A percentile compares a stretch with the other conserved stretches of the same genome.
Conservation (phyloP, 2,113 vertebrate genomes). For the Perca fluviatilis region DNA sequence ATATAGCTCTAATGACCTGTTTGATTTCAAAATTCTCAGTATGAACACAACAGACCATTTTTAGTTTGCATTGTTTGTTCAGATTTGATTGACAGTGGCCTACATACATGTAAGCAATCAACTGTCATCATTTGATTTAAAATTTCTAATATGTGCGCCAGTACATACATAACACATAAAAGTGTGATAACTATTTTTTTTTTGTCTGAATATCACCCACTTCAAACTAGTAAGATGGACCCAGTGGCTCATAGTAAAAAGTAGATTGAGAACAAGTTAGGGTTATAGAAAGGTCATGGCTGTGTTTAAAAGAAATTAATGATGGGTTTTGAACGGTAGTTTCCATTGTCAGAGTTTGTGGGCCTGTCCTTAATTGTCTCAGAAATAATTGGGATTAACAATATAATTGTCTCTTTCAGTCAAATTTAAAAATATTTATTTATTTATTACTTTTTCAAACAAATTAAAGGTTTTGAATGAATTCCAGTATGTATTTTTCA, state of each 20-base stretch:
- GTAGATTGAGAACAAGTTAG: neutral
- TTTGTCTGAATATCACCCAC: neutral
- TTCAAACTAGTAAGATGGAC: neutral
- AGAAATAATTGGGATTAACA: too few relatives aligned
- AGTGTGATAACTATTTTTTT: neutral
- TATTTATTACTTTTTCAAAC: too few relatives aligned
- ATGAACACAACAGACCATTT: neutral
- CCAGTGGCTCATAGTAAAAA: neutral
- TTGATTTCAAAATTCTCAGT: neutral
- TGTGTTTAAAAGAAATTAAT: neutral
- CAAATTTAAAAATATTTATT: too few relatives aligned
- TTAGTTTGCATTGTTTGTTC: neutral
- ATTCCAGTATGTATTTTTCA: too few relatives aligned
- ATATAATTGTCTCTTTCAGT: too few relatives aligned
- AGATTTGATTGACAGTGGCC: neutral
- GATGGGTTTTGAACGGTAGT: neutral
- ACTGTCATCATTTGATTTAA: neutral
- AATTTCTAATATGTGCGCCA: neutral
- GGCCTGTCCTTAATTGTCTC: neutral
- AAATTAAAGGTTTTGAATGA: too few relatives aligned
- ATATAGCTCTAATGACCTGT: neutral
- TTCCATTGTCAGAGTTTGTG: neutral
- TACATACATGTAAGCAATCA: neutral
- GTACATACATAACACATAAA: neutral
- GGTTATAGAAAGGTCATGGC: neutral